Evolutionary conservation across 2,113 vertebrate genomes (phyloP).

Genomic region (Sylvia atricapilla): DNA sequence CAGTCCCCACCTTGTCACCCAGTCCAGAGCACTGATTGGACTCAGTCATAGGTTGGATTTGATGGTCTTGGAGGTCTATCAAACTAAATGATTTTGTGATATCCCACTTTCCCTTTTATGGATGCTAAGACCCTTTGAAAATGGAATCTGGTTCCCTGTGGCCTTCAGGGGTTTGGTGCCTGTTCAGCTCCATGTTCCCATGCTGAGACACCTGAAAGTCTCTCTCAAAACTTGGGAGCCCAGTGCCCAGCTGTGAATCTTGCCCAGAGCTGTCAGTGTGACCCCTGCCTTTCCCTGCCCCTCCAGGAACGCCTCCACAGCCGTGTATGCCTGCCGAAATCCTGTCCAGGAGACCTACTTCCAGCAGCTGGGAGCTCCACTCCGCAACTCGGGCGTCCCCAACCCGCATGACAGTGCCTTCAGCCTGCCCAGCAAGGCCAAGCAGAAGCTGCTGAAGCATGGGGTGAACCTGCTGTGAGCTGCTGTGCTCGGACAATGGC

Average conservation of each 20-base stretch:
- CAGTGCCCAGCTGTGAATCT: neutral
- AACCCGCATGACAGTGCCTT: slow-evolving; percentile 87
- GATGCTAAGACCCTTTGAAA: neutral
- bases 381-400: slow-evolving; percentile 87
- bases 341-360: slow-evolving; percentile 89
- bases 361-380: slow-evolving; percentile 76
- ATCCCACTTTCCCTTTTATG: neutral
- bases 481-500: accelerated
- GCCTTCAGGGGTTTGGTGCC: neutral
- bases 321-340: slow-evolving; percentile 82
- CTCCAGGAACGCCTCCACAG: slow-evolving; percentile 79
- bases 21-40: neutral
- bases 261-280: neutral
- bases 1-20: neutral
- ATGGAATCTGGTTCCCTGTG: neutral
- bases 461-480: slow-evolving; percentile 90
- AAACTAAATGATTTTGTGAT: neutral
- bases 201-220: neutral
- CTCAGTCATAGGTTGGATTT: accelerated
- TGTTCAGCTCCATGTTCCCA: neutral
- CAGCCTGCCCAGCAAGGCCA: slow-evolving; percentile 83
- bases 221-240: neutral
- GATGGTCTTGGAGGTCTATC: neutral
- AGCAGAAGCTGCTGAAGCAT: slow-evolving; percentile 89
- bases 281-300: neutral